Evolutionary conservation across 2,113 vertebrate species (phyloP).

Genomic region (Zosterops lateralis): DNA sequence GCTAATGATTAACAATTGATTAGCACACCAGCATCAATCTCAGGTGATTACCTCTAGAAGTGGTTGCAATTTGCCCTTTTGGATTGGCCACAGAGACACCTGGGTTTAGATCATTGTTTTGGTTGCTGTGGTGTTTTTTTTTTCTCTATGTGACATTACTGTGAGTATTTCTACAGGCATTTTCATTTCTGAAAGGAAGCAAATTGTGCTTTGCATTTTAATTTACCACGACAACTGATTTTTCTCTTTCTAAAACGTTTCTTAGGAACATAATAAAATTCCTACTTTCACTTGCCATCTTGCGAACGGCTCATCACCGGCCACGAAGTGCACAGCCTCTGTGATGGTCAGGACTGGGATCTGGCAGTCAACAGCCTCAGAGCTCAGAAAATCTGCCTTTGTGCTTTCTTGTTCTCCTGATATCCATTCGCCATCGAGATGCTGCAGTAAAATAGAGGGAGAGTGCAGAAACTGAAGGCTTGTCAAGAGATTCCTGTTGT

Average conservation of each 20-base stretch:
- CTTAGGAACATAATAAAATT: slow-evolving; percentile 20
- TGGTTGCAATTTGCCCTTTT: slow-evolving; percentile 18
- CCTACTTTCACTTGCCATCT: slow-evolving; percentile 85
- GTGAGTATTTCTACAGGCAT: background rate
- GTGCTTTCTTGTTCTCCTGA: slow-evolving; percentile 72
- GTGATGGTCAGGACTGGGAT: slow-evolving; percentile 72
- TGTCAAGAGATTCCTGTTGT: background rate
- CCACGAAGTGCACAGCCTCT: slow-evolving; percentile 70
- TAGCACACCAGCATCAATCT: background rate
- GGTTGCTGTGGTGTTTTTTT: background rate
- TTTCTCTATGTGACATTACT: background rate
- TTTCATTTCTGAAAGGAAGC: background rate
- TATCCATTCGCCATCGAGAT: slow-evolving; percentile 70
- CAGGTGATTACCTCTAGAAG: slow-evolving; percentile 21
- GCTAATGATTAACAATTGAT: slow-evolving; percentile 35
- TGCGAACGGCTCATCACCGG: slow-evolving; percentile 72
- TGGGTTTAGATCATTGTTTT: background rate
- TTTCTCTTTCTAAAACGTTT: background rate
- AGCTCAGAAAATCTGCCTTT: slow-evolving; percentile 80
- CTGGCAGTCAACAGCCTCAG: slow-evolving; percentile 75
- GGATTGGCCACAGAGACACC: background rate
- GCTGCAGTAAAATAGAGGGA: slow-evolving; percentile 51
- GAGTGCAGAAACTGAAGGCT: background rate
- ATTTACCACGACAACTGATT: slow-evolving; percentile 24
- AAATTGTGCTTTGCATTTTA: slow-evolving; percentile 42